A percentile compares a stretch with the other conserved stretches of the same genome.
Conservation (phyloP, 2,888 invertebrate genomes). For the Euplexia lucipara region DNA sequence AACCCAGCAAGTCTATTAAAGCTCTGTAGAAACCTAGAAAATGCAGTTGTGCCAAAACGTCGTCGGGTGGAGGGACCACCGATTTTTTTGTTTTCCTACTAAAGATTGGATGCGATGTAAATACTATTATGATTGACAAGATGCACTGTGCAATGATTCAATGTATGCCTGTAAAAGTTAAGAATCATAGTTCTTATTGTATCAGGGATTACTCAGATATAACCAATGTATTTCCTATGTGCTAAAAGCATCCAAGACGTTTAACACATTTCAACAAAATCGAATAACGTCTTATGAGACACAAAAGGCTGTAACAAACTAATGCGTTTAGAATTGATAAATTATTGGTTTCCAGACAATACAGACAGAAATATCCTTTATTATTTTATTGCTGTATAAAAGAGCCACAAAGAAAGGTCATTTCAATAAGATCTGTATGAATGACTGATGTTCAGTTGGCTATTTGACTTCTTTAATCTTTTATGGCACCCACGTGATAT, state of each 20-base stretch:
- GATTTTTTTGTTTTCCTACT: no score
- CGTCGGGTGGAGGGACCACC: no score
- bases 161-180: no score
- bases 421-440: constrained; percentile 43
- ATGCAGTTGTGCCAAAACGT: no score
- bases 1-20: no score
- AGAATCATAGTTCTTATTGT: no score
- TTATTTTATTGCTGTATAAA: constrained; percentile 32
- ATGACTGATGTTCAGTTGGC: constrained; percentile 22
- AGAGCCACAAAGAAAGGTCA: constrained; percentile 39
- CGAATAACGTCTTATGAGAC: constrained; percentile 17
- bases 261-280: constrained; percentile 14
- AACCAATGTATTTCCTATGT: no score
- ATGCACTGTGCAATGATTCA: no score
- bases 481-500: constrained; percentile 20
- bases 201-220: no score
- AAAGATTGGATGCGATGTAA: no score
- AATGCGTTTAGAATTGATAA: constrained; percentile 37
- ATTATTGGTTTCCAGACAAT: constrained; percentile 34
- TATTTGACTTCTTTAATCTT: constrained; percentile 38
- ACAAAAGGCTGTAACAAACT: constrained; percentile 27
- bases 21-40: no score
- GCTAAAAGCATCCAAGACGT: not conserved
- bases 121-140: no score
- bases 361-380: constrained; percentile 31